Base-by-base conservation (phyloP, 2,797 vertebrate species). In the Pitangus sulphuratus region DNA sequence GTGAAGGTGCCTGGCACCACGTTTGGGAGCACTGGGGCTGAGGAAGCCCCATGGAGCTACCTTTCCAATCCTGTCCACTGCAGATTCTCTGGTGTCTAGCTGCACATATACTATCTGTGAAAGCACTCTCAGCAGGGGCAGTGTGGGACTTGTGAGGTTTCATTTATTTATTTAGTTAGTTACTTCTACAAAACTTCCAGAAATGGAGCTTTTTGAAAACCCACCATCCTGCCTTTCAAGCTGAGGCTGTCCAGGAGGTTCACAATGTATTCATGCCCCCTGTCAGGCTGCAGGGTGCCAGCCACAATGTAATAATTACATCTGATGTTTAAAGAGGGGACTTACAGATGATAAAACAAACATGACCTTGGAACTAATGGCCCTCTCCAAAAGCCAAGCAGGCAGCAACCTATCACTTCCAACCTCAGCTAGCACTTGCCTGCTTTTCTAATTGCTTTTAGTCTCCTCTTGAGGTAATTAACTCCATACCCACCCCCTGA, bases 321-420 rank as follows among this genome's bases (percentile, higher is more conserved):
- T 74, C 40, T 72, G 57, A 84, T 56, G 42, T 39, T 76, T 82
- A 56, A 93, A 77, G 61, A 75, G 28, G 76, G 58, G 44, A 54
- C 26, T 72, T 44, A 13, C 0, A 81, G 75, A 53, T 31, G 45
- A 89, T 40, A 93, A 87, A 91, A 79, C 15, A 90, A 89, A 37
- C 6, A 39, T 25, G 30, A 25, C 35, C 30, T 82, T 58, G 2
- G 3, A 84, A 85, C 37, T 17, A 81, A 71, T 1, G 21, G 21
- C n/a, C 25, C 24, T 39, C 64, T 77, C 57, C 60, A 83, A 89
- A 92, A 95, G 60, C 56, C 65, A 94, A 74, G 50, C 69, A 93
- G 68, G 83, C 76, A 93, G 62, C 62, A 95, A 64, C 51, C 37
- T 37, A 53, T 2, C 45, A 35, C 68, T 83, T 85, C 75, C 44